Base-by-base conservation (phyloP, 2,888 invertebrate species). In the Pyrrhia umbra region DNA sequence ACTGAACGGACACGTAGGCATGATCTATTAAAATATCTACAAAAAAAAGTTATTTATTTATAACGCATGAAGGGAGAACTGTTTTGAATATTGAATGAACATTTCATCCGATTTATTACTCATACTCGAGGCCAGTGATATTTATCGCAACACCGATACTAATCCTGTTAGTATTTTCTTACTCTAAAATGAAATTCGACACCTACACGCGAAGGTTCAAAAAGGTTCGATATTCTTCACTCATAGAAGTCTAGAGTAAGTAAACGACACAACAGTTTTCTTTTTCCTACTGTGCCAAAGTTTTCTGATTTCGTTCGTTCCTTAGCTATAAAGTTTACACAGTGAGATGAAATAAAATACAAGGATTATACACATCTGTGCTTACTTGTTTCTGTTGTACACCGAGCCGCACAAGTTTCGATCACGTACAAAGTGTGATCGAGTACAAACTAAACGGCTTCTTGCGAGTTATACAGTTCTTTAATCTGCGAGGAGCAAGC, bases 351-450 rank as follows among this genome's bases (percentile, higher is more conserved):
- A 78, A 81, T 79, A 80, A 81, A 81, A 76, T 75, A 75, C 75
- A 76, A 76, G 79, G 74, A 79, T 85, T 82, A 85, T 72, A 84
- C 67, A 78, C 79, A 81, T 80, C 75, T 83, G 82, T 75, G 72
- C 69, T 81, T 80, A 81, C 76, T 81, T 80, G 79, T 78, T 80
- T 78, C 77, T 76, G 77, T 82, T 81, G 87, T 81, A 82, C 80
- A 85, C 77, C 79, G 76, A 77, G 62, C 66, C 60, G 67, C 65
- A 65, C 68, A 85, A 88, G 83, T 89, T 89, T 87, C 72, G 76
- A 86, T 90, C 88, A 89, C 88, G 89, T 89, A 85, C 81, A 78
- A 78, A 85, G 74, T 78, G 78, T 83, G 84, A 87, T 88, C 82
- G 82, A 83, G 82, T 83, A 83, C 77, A 81, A 85, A 85, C 83